phyloP scores from a whole-genome alignment of 2,888 invertebrate species.

The Bibio marci region DNA sequence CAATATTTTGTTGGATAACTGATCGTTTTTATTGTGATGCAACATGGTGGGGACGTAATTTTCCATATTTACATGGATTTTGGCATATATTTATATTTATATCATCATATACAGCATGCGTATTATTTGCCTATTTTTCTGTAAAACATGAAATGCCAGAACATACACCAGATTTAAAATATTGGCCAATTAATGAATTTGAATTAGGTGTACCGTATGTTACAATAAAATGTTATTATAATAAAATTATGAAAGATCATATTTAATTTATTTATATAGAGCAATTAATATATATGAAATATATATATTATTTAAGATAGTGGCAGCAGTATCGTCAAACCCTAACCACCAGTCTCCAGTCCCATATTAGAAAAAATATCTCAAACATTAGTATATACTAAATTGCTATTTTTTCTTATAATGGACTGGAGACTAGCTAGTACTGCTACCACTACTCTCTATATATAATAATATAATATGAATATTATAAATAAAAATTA shows the following conservation, averaged over 20 bases:
- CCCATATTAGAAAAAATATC: too few species aligned
- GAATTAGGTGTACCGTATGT: conserved; percentile 64
- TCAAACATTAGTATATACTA: too few species aligned
- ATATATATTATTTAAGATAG: too few species aligned
- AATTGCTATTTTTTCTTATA: too few species aligned
- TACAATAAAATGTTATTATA: conserved; percentile 41
- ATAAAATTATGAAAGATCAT: conserved; percentile 15
- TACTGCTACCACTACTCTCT: too few species aligned
- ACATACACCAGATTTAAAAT: conserved; percentile 47
- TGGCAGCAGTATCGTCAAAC: not conserved
- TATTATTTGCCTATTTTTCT: conserved; percentile 63
- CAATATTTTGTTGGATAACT: conserved; percentile 60
- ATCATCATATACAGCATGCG: conserved; percentile 57
- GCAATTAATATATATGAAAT: too few species aligned
- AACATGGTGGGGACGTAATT: conserved; percentile 56
- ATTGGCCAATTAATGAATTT: conserved; percentile 63
- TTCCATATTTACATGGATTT: conserved; percentile 66
- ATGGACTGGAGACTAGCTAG: too few species aligned
- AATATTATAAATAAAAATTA: too few species aligned
- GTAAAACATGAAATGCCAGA: conserved; percentile 55
- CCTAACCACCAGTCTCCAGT: too few species aligned
- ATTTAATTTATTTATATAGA: too few species aligned
- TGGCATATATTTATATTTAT: conserved; percentile 74
- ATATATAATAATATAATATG: too few species aligned
- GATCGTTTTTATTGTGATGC: conserved; percentile 64